A percentile compares a stretch with the other conserved stretches of the same genome.
phyloP scores from a whole-genome alignment of 2,113 vertebrate genomes.

The Spizaetus ornatus region DNA sequence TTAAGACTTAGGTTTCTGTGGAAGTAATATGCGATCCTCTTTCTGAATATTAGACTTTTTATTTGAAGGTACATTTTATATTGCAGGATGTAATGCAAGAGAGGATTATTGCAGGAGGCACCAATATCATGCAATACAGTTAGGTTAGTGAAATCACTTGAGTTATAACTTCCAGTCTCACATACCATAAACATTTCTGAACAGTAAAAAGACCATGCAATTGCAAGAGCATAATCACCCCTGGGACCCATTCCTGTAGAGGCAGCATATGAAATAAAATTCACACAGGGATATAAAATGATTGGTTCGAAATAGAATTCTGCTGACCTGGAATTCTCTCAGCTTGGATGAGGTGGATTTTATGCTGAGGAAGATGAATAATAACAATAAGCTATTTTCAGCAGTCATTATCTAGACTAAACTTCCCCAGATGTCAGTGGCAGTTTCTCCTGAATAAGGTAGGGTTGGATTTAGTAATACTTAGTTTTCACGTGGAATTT shows the following conservation, averaged over 20 bases:
- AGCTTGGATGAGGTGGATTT: neutral
- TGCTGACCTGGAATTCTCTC: conserved; percentile 26
- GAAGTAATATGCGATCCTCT: neutral
- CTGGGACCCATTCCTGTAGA: neutral
- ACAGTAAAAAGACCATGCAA: conserved; percentile 15
- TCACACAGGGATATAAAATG: neutral
- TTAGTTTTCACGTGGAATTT: neutral
- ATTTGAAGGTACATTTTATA: conserved; percentile 21
- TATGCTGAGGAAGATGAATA: neutral
- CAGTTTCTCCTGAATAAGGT: neutral
- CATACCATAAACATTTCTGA: neutral
- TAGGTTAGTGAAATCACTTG: conserved; percentile 26
- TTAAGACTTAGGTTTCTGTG: neutral
- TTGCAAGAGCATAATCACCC: neutral
- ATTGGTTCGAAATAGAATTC: neutral
- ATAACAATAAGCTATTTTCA: conserved; percentile 13
- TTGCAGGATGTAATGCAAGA: neutral
- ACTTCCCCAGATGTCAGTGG: conserved; percentile 29
- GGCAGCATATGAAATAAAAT: conserved; percentile 7
- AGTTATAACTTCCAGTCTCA: conserved; percentile 32
- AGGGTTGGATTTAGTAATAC: neutral
- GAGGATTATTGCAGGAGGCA: conserved; percentile 9
- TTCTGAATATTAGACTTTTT: neutral
- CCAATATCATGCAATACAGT: neutral
- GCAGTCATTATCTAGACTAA: neutral